A percentile compares a stretch with the other conserved stretches of the same genome.
These are phyloP conservation scores for Tenualosa thibaudeaui DNA, from an alignment of 2,797 vertebrate species.

Conservation along the genomic window DNA sequence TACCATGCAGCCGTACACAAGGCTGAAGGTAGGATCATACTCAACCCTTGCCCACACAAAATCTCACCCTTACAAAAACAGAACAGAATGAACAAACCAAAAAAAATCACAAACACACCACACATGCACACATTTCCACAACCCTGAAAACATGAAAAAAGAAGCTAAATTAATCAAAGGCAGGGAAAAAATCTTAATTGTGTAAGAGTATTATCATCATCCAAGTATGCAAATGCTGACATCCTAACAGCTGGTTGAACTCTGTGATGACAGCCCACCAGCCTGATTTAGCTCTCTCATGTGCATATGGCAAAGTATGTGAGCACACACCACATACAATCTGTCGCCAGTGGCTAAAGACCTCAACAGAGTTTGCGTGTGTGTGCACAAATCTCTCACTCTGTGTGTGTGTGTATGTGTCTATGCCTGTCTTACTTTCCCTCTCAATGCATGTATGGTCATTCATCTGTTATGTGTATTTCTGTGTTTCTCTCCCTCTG, in stretches of 20 bases:
- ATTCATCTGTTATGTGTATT: not conserved
- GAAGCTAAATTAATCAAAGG: not conserved
- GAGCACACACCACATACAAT: not conserved
- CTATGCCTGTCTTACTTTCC: not conserved
- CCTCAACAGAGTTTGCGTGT: conserved; percentile 33
- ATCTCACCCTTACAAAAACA: not conserved
- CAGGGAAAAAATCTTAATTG: not conserved
- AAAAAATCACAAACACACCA: not conserved
- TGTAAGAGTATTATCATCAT: not conserved
- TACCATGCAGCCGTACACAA: not conserved
- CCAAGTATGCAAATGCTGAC: not conserved
- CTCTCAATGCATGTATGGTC: not conserved
- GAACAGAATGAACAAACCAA: not conserved
- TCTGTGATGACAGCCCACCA: not conserved
- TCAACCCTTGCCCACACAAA: not conserved
- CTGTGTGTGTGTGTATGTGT: not conserved
- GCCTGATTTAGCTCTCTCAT: not conserved
- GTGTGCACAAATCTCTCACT: conserved; percentile 26
- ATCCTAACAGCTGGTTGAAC: not conserved
- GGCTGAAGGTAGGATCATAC: not conserved
- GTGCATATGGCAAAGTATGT: not conserved
- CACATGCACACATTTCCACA: conserved; percentile 16
- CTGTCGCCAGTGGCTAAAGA: conserved; percentile 12
- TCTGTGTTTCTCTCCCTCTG: not conserved
- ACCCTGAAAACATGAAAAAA: not conserved